phyloP scores from a whole-genome alignment of 2,888 invertebrate species.

The Hypselothyrea guttata region DNA sequence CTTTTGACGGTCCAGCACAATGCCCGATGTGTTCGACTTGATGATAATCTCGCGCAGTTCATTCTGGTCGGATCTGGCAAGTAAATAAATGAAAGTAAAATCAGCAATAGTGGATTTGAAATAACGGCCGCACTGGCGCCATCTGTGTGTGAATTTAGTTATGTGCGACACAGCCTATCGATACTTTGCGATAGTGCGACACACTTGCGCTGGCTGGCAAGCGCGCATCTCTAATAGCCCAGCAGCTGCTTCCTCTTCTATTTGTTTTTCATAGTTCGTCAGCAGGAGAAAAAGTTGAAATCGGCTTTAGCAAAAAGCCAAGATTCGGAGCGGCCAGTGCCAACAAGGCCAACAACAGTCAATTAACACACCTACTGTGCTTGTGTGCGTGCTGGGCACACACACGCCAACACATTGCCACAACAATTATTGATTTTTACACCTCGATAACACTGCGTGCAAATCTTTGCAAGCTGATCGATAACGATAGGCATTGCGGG shows the following conservation, averaged over 20 bases:
- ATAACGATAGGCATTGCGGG: constrained; percentile 1
- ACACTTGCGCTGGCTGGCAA: no score
- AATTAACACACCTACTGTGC: not conserved
- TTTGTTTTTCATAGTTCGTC: constrained; percentile 34
- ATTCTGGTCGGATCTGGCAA: constrained; percentile 53
- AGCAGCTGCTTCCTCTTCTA: constrained; percentile 35
- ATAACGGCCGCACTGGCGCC: constrained; percentile 31
- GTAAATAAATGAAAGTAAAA: constrained; percentile 12
- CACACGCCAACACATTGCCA: not conserved
- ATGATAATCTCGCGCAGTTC: constrained; percentile 73
- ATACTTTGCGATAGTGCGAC: not conserved
- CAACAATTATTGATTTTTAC: no score
- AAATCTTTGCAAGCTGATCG: not conserved
- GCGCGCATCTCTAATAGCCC: constrained; percentile 18
- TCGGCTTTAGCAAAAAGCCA: not conserved
- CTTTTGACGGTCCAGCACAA: constrained; percentile 77
- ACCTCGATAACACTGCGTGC: no score
- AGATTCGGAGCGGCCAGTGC: not conserved
- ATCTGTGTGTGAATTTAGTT: constrained; percentile 16
- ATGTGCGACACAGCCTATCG: not conserved
- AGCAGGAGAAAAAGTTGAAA: constrained; percentile 21
- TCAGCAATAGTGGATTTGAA: not conserved
- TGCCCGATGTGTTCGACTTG: constrained; percentile 63
- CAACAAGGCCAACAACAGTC: not conserved
- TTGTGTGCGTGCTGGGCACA: not conserved